These are phyloP conservation scores for Himalopsyche tibetana DNA, from an alignment of 2,888 invertebrate genomes.

Conservation along the genomic window DNA sequence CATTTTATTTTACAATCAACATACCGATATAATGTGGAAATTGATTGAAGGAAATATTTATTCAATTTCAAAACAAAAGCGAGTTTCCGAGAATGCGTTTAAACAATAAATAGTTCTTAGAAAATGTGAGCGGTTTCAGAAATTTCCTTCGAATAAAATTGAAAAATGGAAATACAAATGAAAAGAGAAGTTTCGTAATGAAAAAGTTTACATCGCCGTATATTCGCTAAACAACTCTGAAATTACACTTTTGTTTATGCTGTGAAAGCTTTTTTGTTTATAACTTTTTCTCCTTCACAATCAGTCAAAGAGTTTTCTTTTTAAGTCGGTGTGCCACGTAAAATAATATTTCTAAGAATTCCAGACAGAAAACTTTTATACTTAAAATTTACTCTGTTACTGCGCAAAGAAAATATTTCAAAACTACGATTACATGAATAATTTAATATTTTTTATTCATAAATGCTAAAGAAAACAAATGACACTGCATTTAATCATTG, in stretches of 20 bases:
- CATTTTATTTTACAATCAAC: no score
- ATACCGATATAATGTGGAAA: no score
- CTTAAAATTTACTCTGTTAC: no score
- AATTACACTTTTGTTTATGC: conserved; percentile 55
- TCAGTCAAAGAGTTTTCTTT: conserved; percentile 40
- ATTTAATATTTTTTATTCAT: no score
- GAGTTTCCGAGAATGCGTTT: background rate
- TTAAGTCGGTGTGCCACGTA: conserved; percentile 9
- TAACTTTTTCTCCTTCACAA: conserved; percentile 25
- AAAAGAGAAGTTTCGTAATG: conserved; percentile 53
- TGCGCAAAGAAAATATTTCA: no score
- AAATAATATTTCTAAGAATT: conserved; percentile 10
- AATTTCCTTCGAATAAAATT: background rate
- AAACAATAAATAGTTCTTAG: background rate
- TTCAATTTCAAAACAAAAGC: background rate
- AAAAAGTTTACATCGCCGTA: conserved; percentile 57
- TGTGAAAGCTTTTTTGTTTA: conserved; percentile 38
- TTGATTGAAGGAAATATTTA: background rate
- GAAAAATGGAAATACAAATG: conserved; percentile 44
- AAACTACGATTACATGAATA: no score
- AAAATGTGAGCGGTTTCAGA: background rate
- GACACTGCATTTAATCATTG: no score
- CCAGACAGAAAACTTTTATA: background rate
- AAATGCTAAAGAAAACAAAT: no score
- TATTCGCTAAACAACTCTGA: conserved; percentile 50